Evolutionary conservation across 2,113 vertebrate species (phyloP).

Genomic region (Microtus richardsoni): DNA sequence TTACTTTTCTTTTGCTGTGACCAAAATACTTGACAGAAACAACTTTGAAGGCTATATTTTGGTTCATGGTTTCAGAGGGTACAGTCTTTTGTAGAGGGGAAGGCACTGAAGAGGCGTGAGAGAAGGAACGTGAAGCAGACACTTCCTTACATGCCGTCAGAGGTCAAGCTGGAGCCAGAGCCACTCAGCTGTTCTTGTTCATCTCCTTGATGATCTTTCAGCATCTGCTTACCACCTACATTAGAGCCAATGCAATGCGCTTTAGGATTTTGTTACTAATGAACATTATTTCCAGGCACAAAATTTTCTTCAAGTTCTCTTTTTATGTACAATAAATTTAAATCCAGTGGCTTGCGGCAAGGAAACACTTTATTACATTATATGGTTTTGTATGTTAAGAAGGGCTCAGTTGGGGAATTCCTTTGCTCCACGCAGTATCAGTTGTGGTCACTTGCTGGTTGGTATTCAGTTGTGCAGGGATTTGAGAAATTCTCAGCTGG

Average conservation of each 20-base stretch:
- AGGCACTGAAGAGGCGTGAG: too few relatives aligned
- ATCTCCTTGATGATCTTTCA: neutral
- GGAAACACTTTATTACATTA: neutral
- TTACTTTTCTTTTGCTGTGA: neutral
- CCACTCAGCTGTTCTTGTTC: neutral
- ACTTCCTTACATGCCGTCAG: too few relatives aligned
- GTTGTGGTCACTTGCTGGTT: constrained; percentile 1
- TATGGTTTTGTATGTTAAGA: neutral
- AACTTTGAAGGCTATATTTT: neutral
- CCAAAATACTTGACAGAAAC: neutral
- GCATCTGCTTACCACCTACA: neutral
- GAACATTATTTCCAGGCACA: neutral
- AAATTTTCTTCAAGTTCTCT: constrained; percentile 25
- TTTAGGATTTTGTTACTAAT: neutral
- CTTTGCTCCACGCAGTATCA: neutral
- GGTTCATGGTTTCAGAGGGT: neutral
- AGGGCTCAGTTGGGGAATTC: neutral
- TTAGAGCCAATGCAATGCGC: neutral
- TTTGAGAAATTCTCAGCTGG: neutral
- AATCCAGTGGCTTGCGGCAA: neutral
- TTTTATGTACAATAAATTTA: neutral
- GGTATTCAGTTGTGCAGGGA: neutral
- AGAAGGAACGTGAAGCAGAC: neutral
- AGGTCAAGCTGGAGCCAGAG: neutral
- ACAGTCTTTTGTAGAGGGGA: neutral